Evolutionary conservation across 2,888 invertebrate genomes (phyloP), one percentile per base, ranked within the genome.

Genomic region (Strigamia maritima): DNA sequence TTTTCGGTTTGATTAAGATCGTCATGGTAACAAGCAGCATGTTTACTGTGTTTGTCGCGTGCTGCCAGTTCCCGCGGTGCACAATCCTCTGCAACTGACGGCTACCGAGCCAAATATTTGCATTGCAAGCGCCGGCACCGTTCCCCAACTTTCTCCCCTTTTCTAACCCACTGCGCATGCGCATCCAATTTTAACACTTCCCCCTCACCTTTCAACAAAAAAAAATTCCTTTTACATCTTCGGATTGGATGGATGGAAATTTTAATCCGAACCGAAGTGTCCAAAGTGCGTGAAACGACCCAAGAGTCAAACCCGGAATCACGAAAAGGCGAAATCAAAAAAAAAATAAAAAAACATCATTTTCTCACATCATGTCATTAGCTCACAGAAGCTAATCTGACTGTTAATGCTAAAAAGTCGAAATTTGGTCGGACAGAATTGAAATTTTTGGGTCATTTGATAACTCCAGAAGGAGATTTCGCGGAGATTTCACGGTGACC

Each of bases 31-130:
- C 60, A 16, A 44, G 44, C 16, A 44, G 12, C 60, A 24, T 60
- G 24, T 60, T 60, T 60, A 60, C 60, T 60, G 60, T 19, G 60
- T 60, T 60, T 44, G 44, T 44, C 44, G 44, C 44, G 44, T 44
- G 44, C 44, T 44, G 44, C 44, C 44, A 44, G 44, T 44, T 60
- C 60, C 60, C 60, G 60, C 60, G 24, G 60, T 60, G 60, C 60
- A 19, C 60, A 60, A 24, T 19, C 60, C 60, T 60, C 60, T 60
- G 60, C 60, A 60, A 60, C 60, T 60, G 60, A 60, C 60, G 60
- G 60, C 60, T 60, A 16, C 60, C 60, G 60, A 4, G 60, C 60
- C 60, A 60, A 60, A 60, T 60, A 60, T 60, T 60, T 60, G 60
- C 60, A 60, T 60, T 60, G 60, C 60, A 60, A 60, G 60, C 60